A percentile compares a stretch with the other conserved stretches of the same genome.
phyloP scores from a whole-genome alignment of 1,140 invertebrate genomes.

The Cotesia chilonis region DNA sequence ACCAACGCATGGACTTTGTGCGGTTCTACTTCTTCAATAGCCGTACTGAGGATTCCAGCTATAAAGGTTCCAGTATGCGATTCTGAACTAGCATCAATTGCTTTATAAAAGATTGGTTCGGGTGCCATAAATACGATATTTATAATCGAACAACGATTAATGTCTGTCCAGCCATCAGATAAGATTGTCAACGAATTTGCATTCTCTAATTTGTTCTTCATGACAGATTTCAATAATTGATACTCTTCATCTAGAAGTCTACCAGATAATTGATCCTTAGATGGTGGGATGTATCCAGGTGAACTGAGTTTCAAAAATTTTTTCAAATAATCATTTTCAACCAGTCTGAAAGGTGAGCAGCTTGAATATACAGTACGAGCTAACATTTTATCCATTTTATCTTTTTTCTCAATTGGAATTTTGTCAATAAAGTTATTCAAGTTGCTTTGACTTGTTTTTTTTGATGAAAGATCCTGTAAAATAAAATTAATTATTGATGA shows the following conservation, averaged over 20 bases:
- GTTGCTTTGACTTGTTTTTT: not conserved
- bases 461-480: no score
- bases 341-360: not conserved
- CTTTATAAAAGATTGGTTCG: conserved; percentile 21
- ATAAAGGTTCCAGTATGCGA: conserved; percentile 28
- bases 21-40: conserved; percentile 22
- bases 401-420: not conserved
- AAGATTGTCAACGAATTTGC: conserved; percentile 15
- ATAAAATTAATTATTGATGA: no score
- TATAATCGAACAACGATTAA: conserved; percentile 14
- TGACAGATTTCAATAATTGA: not conserved
- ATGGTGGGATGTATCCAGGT: not conserved
- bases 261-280: not conserved
- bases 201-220: not conserved
- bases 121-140: conserved; percentile 30
- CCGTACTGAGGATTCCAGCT: not conserved
- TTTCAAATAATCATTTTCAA: not conserved
- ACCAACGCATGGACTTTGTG: conserved; percentile 21
- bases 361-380: not conserved
- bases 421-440: not conserved
- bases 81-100: conserved; percentile 11
- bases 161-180: conserved; percentile 34
- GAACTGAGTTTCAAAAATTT: not conserved
- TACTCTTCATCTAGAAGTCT: not conserved
- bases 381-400: not conserved